Percentiles rank a stretch among this genome's conserved stretches.
Conservation (phyloP, 2,888 invertebrate genomes). For the Steinernema scapterisci region DNA sequence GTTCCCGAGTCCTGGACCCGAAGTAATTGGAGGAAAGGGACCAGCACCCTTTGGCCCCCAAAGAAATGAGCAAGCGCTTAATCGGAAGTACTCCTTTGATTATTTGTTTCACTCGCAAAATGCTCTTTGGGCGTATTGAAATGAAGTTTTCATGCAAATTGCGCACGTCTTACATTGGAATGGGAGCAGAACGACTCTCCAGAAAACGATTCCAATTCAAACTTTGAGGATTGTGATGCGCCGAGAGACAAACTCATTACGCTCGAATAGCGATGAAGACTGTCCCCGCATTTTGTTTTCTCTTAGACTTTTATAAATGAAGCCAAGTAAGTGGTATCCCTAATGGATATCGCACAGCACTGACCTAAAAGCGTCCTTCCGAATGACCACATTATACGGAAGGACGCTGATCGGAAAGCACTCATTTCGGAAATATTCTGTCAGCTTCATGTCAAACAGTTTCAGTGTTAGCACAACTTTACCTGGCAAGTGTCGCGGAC, state of each 20-base stretch:
- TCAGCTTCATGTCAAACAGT: too few species aligned
- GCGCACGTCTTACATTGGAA: neutral
- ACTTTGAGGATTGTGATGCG: constrained; percentile 18
- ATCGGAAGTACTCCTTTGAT: neutral
- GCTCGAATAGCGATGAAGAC: neutral
- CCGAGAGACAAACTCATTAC: neutral
- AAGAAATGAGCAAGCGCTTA: neutral
- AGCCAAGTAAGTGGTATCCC: too few species aligned
- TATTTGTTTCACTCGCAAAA: neutral
- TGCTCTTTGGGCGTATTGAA: neutral
- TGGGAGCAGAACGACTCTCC: neutral
- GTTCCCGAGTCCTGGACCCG: too few species aligned
- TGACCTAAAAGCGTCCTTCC: too few species aligned
- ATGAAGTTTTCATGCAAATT: constrained; percentile 22
- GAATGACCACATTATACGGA: too few species aligned
- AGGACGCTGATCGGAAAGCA: too few species aligned
- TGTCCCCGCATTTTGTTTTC: too few species aligned
- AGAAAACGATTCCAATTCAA: constrained; percentile 27
- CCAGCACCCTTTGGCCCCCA: too few species aligned
- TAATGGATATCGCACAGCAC: too few species aligned
- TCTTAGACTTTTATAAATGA: too few species aligned
- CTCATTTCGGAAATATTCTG: too few species aligned
- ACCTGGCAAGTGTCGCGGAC: constrained; percentile 63
- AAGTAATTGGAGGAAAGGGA: too few species aligned
- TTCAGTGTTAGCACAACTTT: neutral